These are phyloP conservation scores for Diadumene lineata DNA, from an alignment of 92 coral and sea anemone species.

Conservation along the genomic window DNA sequence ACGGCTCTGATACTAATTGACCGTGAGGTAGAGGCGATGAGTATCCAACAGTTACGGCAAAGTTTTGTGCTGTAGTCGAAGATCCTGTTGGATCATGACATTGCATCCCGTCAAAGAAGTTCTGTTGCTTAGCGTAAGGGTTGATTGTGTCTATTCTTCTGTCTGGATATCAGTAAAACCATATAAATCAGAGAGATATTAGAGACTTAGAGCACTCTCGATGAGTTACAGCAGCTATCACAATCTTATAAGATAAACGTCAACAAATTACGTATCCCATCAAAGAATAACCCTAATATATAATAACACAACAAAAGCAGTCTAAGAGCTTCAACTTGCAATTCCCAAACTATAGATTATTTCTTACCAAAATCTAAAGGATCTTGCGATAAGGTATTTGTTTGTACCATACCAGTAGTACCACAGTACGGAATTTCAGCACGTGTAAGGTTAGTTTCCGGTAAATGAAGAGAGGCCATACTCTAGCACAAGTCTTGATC, in stretches of 20 bases:
- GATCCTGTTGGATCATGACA: conserved; percentile 46
- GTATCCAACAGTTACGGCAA: conserved; percentile 68
- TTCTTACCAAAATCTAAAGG: conserved; percentile 72
- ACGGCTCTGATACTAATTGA: conserved; percentile 56
- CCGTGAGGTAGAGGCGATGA: conserved; percentile 75
- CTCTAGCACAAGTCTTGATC: conserved; percentile 49
- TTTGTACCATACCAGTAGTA: conserved; percentile 46
- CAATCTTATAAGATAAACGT: neutral
- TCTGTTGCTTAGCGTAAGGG: conserved; percentile 56
- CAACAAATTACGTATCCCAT: conserved; percentile 8
- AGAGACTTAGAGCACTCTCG: conserved; percentile 1
- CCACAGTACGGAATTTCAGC: conserved; percentile 51
- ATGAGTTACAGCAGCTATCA: neutral
- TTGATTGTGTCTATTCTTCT: conserved; percentile 78
- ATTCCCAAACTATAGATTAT: neutral
- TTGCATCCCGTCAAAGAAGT: conserved; percentile 75
- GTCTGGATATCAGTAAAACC: conserved; percentile 42
- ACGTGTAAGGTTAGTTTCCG: conserved; percentile 74
- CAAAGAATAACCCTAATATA: conserved; percentile 18
- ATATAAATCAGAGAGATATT: conserved; percentile 10
- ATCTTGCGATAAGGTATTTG: conserved; percentile 51
- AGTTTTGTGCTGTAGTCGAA: conserved; percentile 61
- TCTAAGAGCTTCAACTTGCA: too few species aligned
- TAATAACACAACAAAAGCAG: too few species aligned
- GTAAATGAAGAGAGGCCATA: conserved; percentile 56